These are phyloP conservation scores for Papilio gigon DNA, from an alignment of 2,888 invertebrate species.

Conservation along the genomic window DNA sequence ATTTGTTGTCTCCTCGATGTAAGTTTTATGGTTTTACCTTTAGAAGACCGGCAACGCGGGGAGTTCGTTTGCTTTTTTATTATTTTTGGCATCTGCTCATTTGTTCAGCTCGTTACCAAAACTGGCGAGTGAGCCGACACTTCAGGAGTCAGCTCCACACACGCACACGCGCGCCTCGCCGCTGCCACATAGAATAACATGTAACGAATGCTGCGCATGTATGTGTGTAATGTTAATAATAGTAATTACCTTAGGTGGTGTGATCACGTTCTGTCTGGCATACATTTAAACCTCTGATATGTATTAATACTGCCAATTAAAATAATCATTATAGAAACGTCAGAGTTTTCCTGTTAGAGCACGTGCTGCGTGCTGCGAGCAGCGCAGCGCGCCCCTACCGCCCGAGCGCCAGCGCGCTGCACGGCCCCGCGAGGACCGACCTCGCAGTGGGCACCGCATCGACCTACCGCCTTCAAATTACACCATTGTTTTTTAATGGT, in stretches of 20 bases:
- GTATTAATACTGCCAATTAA: constrained; percentile 19
- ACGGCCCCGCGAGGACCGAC: background rate
- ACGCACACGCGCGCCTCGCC: too few species aligned
- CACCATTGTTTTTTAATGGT: too few species aligned
- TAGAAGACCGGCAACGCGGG: too few species aligned
- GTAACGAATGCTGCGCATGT: background rate
- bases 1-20: too few species aligned
- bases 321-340: constrained; percentile 16
- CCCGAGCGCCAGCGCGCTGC: background rate
- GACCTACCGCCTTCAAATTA: background rate
- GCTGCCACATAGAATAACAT: background rate
- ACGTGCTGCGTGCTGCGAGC: constrained; percentile 7
- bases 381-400: background rate
- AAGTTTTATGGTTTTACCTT: too few species aligned
- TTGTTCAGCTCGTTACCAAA: too few species aligned
- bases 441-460: background rate
- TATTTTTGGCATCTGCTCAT: too few species aligned
- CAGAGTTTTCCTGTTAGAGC: constrained; percentile 19
- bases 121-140: background rate
- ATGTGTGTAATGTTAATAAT: constrained; percentile 5
- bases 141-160: too few species aligned
- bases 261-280: background rate
- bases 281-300: constrained; percentile 10
- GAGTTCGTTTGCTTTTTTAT: too few species aligned
- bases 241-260: background rate